phyloP scores from a whole-genome alignment of 2,797 vertebrate genomes.

The Potorous gilbertii region DNA sequence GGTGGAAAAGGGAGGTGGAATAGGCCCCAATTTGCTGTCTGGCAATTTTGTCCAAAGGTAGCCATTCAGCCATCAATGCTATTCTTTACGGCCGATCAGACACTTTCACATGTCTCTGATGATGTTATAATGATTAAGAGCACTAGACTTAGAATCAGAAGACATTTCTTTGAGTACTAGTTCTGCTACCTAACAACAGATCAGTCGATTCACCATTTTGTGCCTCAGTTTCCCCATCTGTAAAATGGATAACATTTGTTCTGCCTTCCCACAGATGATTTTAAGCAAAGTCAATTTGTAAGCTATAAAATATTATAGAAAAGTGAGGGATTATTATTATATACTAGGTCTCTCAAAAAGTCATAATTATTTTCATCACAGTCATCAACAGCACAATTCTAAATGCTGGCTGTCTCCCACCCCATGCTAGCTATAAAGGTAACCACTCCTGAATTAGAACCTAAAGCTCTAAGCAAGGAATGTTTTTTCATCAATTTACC shows the following conservation, averaged over 20 bases:
- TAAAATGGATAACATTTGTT: background rate
- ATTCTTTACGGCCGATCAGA: background rate
- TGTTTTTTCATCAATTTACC: background rate
- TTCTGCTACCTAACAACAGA: background rate
- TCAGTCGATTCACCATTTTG: background rate
- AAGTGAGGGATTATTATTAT: background rate
- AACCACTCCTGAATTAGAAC: background rate
- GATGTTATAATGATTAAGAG: background rate
- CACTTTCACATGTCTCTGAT: background rate
- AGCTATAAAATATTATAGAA: background rate
- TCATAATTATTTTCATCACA: background rate
- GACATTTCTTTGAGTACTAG: background rate
- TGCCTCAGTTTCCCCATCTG: background rate
- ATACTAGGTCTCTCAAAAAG: background rate
- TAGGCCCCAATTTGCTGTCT: background rate
- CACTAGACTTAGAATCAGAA: background rate
- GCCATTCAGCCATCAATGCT: background rate
- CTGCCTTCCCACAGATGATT: background rate
- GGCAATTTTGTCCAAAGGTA: background rate
- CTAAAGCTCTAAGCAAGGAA: background rate
- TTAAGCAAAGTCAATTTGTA: background rate
- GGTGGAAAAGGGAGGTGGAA: background rate
- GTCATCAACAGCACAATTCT: background rate
- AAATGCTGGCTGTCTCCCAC: background rate
- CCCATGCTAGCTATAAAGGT: background rate